phyloP scores from a whole-genome alignment of 1,140 invertebrate species.

The Cherax quadricarinatus region DNA sequence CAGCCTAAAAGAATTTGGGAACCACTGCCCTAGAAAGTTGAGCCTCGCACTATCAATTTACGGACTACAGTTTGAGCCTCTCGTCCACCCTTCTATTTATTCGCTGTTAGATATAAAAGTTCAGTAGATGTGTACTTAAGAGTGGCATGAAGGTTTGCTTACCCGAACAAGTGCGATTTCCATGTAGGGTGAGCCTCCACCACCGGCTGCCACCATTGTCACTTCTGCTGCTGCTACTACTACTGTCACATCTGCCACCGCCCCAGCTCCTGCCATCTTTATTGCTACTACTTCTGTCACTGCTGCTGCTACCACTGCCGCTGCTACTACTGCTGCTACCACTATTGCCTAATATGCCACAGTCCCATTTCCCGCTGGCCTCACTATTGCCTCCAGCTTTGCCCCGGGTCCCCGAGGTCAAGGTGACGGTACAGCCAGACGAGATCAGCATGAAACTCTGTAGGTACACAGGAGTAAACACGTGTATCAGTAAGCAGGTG shows the following conservation, averaged over 20 bases:
- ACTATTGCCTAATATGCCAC: neutral
- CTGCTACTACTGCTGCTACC: neutral
- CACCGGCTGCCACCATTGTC: neutral
- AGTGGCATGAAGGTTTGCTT: neutral
- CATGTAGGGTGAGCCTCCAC: neutral
- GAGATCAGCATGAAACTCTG: neutral
- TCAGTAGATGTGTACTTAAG: neutral
- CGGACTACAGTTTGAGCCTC: too few species aligned
- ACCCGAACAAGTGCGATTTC: neutral
- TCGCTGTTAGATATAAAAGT: too few species aligned
- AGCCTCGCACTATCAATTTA: too few species aligned
- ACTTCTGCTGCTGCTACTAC: neutral
- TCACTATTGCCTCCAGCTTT: neutral
- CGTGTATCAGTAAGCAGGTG: too few species aligned
- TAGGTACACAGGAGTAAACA: neutral
- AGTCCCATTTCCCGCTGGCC: neutral
- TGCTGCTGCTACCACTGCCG: neutral
- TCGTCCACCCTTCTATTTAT: too few species aligned
- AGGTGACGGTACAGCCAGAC: too few species aligned
- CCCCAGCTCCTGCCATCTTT: neutral
- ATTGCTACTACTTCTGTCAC: neutral
- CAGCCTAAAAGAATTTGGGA: too few species aligned
- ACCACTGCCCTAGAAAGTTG: too few species aligned
- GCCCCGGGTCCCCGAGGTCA: neutral
- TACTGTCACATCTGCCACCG: neutral